Percentiles rank a stretch among this genome's conserved stretches.
These are phyloP conservation scores for Byasa hedistus DNA, from an alignment of 2,888 invertebrate genomes.

Conservation along the genomic window DNA sequence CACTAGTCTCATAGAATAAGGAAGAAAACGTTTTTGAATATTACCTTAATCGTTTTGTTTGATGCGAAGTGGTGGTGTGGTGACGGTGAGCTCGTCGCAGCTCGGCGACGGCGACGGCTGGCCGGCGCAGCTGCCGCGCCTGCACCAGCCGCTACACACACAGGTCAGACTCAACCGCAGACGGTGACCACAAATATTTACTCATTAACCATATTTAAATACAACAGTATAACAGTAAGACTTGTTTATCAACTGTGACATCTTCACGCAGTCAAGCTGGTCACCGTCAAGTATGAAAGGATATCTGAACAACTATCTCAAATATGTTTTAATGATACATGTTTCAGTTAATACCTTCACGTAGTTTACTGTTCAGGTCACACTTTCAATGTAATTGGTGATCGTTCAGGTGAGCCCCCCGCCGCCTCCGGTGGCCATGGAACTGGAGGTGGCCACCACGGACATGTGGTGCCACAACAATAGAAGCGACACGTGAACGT, in stretches of 20 bases:
- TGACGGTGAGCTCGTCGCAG: slow-evolving; percentile 20
- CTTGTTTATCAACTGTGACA: too few relatives aligned
- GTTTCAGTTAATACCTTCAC: too few relatives aligned
- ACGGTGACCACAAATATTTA: too few relatives aligned
- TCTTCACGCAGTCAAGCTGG: too few relatives aligned
- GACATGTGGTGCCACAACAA: slow-evolving; percentile 63
- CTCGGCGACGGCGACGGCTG: slow-evolving; percentile 22
- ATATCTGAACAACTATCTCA: too few relatives aligned
- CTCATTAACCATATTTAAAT: too few relatives aligned
- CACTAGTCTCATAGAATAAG: too few relatives aligned
- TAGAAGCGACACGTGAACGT: slow-evolving; percentile 21
- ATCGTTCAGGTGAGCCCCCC: slow-evolving; percentile 46
- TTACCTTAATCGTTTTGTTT: background rate
- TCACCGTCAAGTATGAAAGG: too few relatives aligned
- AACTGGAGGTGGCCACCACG: slow-evolving; percentile 70
- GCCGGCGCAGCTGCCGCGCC: slow-evolving; percentile 39
- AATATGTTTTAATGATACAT: too few relatives aligned
- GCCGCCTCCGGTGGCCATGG: slow-evolving; percentile 65
- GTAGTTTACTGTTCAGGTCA: too few relatives aligned
- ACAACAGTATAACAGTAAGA: too few relatives aligned
- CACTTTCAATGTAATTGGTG: background rate
- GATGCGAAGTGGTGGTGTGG: slow-evolving; percentile 15
- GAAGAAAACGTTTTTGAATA: too few relatives aligned
- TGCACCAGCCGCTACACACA: slow-evolving; percentile 62
- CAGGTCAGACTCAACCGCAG: slow-evolving; percentile 41